Evolutionary conservation across 2,888 invertebrate genomes (phyloP).

Genomic region (Acanthosoma haemorrhoidale): DNA sequence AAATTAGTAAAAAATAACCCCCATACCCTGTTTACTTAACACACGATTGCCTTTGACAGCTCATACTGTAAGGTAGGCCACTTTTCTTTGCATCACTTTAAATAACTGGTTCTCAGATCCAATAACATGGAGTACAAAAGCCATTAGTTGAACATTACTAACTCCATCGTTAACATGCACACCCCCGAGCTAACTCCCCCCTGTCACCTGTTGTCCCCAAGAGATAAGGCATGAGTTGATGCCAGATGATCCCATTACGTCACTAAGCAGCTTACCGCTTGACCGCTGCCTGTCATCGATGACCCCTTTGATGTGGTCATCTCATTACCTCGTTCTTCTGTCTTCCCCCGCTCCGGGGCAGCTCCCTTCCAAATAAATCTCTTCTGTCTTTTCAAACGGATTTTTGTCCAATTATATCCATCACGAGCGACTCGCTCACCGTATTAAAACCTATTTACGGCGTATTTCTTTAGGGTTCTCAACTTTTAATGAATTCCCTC

Average conservation of each 20-base stretch:
- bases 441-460: neutral
- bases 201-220: conserved; percentile 5
- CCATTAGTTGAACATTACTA: too few species aligned
- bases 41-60: too few species aligned
- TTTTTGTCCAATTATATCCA: conserved; percentile 4
- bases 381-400: conserved; percentile 7
- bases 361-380: neutral
- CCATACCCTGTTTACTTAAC: too few species aligned
- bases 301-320: conserved; percentile 22
- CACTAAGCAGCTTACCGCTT: conserved; percentile 8
- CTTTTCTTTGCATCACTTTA: too few species aligned
- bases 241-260: conserved; percentile 2
- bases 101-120: too few species aligned
- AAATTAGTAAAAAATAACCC: too few species aligned
- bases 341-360: neutral
- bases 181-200: neutral
- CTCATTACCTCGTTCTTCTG: neutral
- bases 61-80: too few species aligned
- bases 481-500: conserved; percentile 6
- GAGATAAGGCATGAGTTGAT: neutral
- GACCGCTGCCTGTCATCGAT: neutral
- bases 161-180: too few species aligned
- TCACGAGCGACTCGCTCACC: neutral
- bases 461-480: neutral
- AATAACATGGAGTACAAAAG: too few species aligned